Evolutionary conservation across 1,140 invertebrate species (phyloP), one percentile per base, ranked within the genome.

Genomic region (Branchinecta lynchi): DNA sequence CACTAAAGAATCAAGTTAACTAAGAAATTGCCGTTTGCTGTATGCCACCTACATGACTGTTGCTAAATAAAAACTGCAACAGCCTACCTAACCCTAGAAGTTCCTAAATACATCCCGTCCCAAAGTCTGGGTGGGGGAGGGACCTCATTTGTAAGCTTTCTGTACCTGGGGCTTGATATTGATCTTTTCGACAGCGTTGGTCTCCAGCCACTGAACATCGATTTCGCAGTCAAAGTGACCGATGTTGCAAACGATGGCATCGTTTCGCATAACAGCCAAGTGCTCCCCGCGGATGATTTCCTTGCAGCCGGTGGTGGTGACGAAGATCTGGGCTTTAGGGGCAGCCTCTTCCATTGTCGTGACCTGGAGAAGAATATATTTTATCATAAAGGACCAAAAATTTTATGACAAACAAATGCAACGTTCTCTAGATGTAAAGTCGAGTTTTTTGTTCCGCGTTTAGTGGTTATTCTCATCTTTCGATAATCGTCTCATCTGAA

Each of bases 191-290:
- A 83, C 86, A 69, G 88, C 86, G 83, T 98, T 98, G n/a, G 89
- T 87, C 66, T 97, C 92, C 8, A 99, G 81, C 94, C 94, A 99
- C 65, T 86, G 83, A 6, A 98, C 93, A 80, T 99, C 89, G 75
- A 99, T 91, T 84, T 99, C 97, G 79, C 91, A 95, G 77, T 93
- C 92, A 81, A 99, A 99, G 79, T 99, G 97, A 17, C 97, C 97
- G 78, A 99, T 98, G 78, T 99, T 99, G 78, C 96, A 98, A 65
- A 99, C 90, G 76, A 99, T 97, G 20, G 93, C 85, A 81, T 99
- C 96, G 78, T 99, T 90, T 71, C 87, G 86, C 93, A 99, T 97
- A 74, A 87, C 84, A 45, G 87, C 74, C 75, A 99, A 90, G 79
- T 99, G 96, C 65, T 90, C 82, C 15, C 87, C 87, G 66, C 81